Percentiles rank a stretch among this genome's conserved stretches.
Evolutionary conservation across 2,113 vertebrate species (phyloP).

Genomic region (Tupaia chinensis): DNA sequence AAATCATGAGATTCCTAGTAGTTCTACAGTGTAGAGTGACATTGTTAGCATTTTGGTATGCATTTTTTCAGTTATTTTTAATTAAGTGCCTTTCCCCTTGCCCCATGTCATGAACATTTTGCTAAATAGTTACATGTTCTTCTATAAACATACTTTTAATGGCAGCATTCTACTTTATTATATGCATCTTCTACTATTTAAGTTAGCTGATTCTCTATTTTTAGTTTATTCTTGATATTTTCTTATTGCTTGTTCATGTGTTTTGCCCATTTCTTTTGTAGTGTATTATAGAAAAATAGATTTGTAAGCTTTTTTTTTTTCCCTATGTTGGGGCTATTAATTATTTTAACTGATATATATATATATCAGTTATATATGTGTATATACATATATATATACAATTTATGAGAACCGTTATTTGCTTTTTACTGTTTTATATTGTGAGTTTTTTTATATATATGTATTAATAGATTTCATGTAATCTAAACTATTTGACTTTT

Average conservation of each 20-base stretch:
- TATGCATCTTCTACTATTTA: not conserved
- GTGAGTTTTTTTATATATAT: not conserved
- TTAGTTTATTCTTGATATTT: not conserved
- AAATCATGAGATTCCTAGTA: not conserved
- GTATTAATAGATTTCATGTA: not conserved
- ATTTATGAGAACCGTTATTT: not conserved
- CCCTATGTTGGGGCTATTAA: not conserved
- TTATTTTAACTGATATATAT: not conserved
- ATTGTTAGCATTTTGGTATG: not conserved
- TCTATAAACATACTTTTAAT: not conserved
- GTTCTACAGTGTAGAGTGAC: not conserved
- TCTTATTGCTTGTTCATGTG: not conserved
- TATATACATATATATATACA: not conserved
- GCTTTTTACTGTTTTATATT: slow-evolving; percentile 25
- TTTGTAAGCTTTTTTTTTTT: not conserved
- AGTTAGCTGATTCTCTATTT: not conserved
- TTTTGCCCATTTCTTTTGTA: slow-evolving; percentile 40
- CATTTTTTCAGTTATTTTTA: not conserved
- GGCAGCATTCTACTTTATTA: not conserved
- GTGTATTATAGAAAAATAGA: not conserved
- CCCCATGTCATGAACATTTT: not conserved
- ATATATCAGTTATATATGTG: too few relatives aligned
- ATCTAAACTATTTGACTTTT: not conserved
- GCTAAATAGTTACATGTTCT: not conserved
- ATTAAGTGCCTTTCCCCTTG: not conserved